A percentile compares a stretch with the other conserved stretches of the same genome.
phyloP scores from a whole-genome alignment of 2,113 vertebrate species.

The Chinchilla lanigera region DNA sequence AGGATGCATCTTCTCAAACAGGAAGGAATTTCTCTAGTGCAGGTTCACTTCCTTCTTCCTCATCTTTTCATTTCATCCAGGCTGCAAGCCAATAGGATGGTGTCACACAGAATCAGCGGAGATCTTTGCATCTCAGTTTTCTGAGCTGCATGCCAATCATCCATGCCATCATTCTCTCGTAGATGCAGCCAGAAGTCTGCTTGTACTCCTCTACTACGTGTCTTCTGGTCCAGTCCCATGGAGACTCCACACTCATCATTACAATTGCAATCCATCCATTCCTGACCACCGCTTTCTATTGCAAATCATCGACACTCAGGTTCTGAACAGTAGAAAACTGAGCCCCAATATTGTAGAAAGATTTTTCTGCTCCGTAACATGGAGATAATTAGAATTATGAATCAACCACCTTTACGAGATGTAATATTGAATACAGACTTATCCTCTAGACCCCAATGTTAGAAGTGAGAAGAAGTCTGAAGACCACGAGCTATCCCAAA shows the following conservation, averaged over 20 bases:
- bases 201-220: rapidly evolving
- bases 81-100: too few relatives aligned
- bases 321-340: not conserved
- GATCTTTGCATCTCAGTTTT: not conserved
- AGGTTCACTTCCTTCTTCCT: not conserved
- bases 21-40: not conserved
- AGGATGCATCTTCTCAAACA: not conserved
- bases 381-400: not conserved
- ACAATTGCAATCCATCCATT: not conserved
- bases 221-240: rapidly evolving
- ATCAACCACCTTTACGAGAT: rapidly evolving
- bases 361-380: not conserved
- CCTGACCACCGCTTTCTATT: not conserved
- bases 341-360: not conserved
- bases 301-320: not conserved
- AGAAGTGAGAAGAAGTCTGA: not conserved
- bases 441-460: not conserved
- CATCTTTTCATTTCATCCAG: not conserved
- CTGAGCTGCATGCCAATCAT: not conserved
- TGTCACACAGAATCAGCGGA: not conserved
- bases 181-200: not conserved
- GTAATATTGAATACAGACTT: not conserved
- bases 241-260: not conserved
- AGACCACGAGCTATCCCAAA: not conserved
- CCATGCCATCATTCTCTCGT: not conserved